Percentiles rank a stretch among this genome's conserved stretches.
These are phyloP conservation scores for Trogon surrucura DNA, from an alignment of 2,113 vertebrate genomes.

Conservation along the genomic window DNA sequence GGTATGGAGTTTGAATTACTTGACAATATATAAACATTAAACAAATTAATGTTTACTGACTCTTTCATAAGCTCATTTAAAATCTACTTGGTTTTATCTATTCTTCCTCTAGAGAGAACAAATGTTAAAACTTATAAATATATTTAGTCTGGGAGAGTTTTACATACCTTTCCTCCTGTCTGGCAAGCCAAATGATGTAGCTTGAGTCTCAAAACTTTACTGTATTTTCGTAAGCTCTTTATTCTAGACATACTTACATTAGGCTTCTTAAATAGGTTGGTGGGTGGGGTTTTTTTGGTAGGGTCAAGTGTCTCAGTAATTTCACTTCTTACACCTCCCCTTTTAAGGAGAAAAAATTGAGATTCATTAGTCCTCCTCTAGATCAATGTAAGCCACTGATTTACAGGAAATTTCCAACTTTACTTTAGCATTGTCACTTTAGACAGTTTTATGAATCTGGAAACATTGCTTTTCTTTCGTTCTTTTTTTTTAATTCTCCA, in stretches of 20 bases:
- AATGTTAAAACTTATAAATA: not conserved
- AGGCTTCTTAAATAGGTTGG: not conserved
- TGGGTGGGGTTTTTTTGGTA: not conserved
- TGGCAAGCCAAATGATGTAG: not conserved
- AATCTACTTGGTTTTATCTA: not conserved
- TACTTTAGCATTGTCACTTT: not conserved
- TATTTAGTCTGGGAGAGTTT: not conserved
- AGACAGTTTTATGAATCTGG: not conserved
- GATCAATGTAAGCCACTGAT: not conserved
- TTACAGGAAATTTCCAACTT: not conserved
- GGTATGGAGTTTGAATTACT: not conserved
- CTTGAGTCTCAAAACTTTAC: not conserved
- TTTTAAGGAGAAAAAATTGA: not conserved
- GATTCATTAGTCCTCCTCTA: accelerated
- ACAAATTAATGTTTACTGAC: not conserved
- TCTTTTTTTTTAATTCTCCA: not conserved
- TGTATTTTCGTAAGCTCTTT: not conserved
- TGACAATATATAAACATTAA: not conserved
- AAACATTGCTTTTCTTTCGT: not conserved
- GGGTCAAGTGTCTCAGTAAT: not conserved
- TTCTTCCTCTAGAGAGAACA: not conserved
- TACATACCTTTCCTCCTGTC: not conserved
- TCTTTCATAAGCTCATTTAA: not conserved
- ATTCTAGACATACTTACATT: not conserved
- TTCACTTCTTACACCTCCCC: not conserved